A percentile compares a stretch with the other conserved stretches of the same genome.
Evolutionary conservation across 2,888 invertebrate species (phyloP).

Genomic region (Andrena haemorrhoa): DNA sequence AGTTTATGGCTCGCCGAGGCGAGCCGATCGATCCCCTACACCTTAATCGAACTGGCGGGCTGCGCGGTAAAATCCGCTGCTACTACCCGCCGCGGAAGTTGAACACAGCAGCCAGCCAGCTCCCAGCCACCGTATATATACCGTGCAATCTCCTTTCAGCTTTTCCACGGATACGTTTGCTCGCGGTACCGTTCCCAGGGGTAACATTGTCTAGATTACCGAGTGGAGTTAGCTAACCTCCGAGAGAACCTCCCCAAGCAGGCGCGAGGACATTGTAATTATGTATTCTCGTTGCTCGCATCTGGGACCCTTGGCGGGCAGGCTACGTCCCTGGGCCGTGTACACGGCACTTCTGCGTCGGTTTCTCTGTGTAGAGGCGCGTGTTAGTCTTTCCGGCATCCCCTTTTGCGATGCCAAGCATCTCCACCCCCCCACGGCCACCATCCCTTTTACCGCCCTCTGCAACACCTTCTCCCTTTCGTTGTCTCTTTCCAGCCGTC

Average conservation of each 20-base stretch:
- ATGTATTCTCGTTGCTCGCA: slow-evolving; percentile 80
- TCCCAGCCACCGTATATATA: slow-evolving; percentile 25
- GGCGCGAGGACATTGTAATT: slow-evolving; percentile 80
- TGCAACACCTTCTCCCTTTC: slow-evolving; percentile 42
- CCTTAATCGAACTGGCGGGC: slow-evolving; percentile 37
- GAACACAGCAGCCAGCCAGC: not conserved
- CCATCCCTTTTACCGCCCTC: slow-evolving; percentile 53
- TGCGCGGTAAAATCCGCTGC: slow-evolving; percentile 34
- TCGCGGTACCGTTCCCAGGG: slow-evolving; percentile 68
- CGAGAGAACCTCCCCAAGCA: slow-evolving; percentile 73
- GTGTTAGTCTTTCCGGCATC: slow-evolving; percentile 61
- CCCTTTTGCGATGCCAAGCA: slow-evolving; percentile 49
- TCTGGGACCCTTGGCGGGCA: slow-evolving; percentile 74
- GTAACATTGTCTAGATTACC: slow-evolving; percentile 80
- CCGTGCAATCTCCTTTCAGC: slow-evolving; percentile 71
- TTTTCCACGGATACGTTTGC: slow-evolving; percentile 73
- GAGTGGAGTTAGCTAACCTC: slow-evolving; percentile 76
- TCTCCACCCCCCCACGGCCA: slow-evolving; percentile 16
- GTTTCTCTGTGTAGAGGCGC: slow-evolving; percentile 27
- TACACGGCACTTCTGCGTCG: slow-evolving; percentile 44
- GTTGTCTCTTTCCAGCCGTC: slow-evolving; percentile 2
- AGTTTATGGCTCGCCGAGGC: slow-evolving; percentile 32
- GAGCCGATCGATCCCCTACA: slow-evolving; percentile 31
- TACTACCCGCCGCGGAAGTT: not conserved
- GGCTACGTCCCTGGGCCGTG: slow-evolving; percentile 55